Percentiles rank a stretch among this genome's conserved stretches.
Evolutionary conservation across 2,113 vertebrate genomes (phyloP).

Genomic region (Anolis sagrei): DNA sequence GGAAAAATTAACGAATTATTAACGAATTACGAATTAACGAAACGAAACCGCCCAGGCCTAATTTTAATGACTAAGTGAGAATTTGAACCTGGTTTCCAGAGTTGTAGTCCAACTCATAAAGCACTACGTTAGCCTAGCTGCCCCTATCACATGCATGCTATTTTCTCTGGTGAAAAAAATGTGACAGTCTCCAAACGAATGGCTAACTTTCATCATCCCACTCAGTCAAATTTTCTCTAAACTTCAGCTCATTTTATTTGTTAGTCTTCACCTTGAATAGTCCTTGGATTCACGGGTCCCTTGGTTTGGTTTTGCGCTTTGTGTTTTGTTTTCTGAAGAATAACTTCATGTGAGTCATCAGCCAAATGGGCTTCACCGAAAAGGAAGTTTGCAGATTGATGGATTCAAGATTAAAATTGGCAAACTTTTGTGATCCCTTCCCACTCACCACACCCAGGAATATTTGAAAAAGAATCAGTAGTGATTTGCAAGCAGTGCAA

Average conservation of each 20-base stretch:
- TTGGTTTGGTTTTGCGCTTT: too few species aligned
- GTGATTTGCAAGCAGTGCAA: background rate
- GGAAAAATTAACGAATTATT: too few species aligned
- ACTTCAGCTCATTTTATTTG: background rate
- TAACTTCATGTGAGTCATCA: background rate
- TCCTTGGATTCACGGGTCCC: too few species aligned
- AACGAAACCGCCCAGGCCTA: too few species aligned
- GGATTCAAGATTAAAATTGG: background rate
- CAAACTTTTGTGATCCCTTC: background rate
- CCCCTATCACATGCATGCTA: background rate
- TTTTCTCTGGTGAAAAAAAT: conserved; percentile 1
- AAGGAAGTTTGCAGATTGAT: background rate
- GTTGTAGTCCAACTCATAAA: too few species aligned
- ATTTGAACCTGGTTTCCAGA: too few species aligned
- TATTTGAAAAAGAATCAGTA: background rate
- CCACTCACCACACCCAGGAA: too few species aligned
- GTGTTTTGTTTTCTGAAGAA: too few species aligned
- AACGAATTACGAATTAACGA: too few species aligned
- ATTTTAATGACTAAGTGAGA: too few species aligned
- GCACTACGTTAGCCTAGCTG: too few species aligned
- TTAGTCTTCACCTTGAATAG: too few species aligned
- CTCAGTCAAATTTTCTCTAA: background rate
- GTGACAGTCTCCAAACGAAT: background rate
- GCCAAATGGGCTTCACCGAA: background rate
- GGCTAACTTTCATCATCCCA: background rate